Evolutionary conservation across 2,113 vertebrate genomes (phyloP), one percentile per base, ranked within the genome.

Genomic region (Scytalopus superciliaris): DNA sequence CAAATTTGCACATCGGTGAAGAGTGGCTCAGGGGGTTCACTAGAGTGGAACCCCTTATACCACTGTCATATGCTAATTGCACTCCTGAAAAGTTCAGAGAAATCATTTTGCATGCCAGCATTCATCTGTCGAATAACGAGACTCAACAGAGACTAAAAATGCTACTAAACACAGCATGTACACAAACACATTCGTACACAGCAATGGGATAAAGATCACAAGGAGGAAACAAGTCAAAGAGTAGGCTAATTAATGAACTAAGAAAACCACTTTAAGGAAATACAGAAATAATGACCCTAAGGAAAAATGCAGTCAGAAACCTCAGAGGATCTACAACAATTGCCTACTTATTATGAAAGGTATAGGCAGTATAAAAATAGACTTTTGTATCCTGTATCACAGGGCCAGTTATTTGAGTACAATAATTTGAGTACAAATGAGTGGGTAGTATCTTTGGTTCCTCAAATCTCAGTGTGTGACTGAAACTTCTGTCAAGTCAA

Each of bases 71-170:
- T 94, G 90, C 67, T 98, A 97, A 98, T 82, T 96, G 63, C 79
- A 30, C 90, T 96, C 85, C 84, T 82, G 87, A 93, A 93, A 97
- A 97, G 92, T 97, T 97, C 95, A 97, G 81, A 84, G 86, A 76
- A 97, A 90, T 96, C 28, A 89, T 89, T 95, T 91, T 94, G 14
- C 88, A 89, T 84, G 92, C 83, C 85, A 89, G 35, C 63, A 90
- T 94, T 77, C 86, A 63, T 84, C 72, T 94, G 94, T 89, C 86
- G 96, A 96, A 70, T 63, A 94, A 96, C 79, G 27, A 62, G 82
- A 76, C 92, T 45, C 97, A 94, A 74, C 39, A 94, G 86, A 88
- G 60, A 97, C 35, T 7, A 92, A 86, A 94, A 93, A 76, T 21
- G 31, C 53, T 88, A 62, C 68, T 60, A 93, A 92, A 96, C 33